Evolutionary conservation across 2,113 vertebrate genomes (phyloP), one percentile per base, ranked within the genome.

Genomic region (Sula dactylatra): DNA sequence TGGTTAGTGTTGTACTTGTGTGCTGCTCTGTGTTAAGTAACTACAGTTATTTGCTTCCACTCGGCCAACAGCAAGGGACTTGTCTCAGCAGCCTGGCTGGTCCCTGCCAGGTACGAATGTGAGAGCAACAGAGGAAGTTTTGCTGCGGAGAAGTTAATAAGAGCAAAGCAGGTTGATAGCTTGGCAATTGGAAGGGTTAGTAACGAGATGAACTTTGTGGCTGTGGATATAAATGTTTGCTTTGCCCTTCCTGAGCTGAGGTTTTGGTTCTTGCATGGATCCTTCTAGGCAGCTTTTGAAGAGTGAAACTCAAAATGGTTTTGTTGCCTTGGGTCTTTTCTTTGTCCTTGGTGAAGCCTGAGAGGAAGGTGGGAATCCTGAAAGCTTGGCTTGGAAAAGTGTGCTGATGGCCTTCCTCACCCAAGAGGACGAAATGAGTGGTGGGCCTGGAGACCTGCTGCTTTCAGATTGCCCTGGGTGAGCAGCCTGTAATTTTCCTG

Each of bases 1-100:
- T 72, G 99, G 99, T 99, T 76, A 95, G 98, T 96, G 72, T 3
- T 85, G n/a, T 11, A 2, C 66, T 73, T 9, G 36, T 10, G 38
- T 36, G 45, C 62, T 52, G 47, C 52, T 45, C 4, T 50, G 54
- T 72, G 9, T 16, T 54, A 7, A 32, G 10, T 55, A 38, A 7
- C 32, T 34, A 0, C 4, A 50, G 54, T 44, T 40, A 6, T 2
- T 49, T 91, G 9, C 54, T 88, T 32, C 36, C 11, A 0, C 52
- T 72, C 7, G 31, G 59, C 59, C 49, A 12, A 6, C 36, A 62
- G 62, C 56, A 13, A 26, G 66, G 52, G 14, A 1, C 42, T 55
- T 36, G 29, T 27, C 45, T 85, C 29, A 49, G 6, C 15, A 71
- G 56, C 5, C 1, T 16, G 66, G 20, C 73, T 61, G 29, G 10